Conservation (phyloP, 2,113 vertebrate species). For the Percopsis transmontana region DNA sequence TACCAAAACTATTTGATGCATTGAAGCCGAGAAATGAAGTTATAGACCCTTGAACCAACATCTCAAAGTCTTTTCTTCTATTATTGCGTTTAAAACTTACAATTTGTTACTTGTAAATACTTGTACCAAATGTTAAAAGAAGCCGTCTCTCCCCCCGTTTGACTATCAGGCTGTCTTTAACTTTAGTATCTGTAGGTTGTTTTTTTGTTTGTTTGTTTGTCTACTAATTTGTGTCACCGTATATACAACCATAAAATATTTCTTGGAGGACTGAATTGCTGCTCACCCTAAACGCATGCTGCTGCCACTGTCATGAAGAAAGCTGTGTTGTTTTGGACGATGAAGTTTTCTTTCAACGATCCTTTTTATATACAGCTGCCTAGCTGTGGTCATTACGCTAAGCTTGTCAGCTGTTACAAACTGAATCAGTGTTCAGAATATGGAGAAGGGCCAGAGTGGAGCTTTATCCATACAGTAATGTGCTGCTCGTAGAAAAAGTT, state of each 20-base stretch:
- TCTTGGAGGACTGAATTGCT: constrained; percentile 37
- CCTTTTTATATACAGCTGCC: constrained; percentile 3
- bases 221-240: constrained; percentile 20
- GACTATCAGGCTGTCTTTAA: constrained; percentile 14
- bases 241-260: constrained; percentile 5
- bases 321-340: constrained; percentile 33
- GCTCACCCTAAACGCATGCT: constrained; percentile 43
- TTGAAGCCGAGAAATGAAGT: constrained; percentile 15
- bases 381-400: constrained; percentile 33
- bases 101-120: constrained; percentile 42
- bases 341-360: not conserved
- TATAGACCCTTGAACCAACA: no score
- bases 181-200: constrained; percentile 8
- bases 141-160: constrained; percentile 20
- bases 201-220: constrained; percentile 19
- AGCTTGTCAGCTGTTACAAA: constrained; percentile 33
- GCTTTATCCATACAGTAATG: constrained; percentile 40
- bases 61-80: not conserved
- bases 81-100: constrained; percentile 9
- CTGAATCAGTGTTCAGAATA: constrained; percentile 44
- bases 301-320: constrained; percentile 41
- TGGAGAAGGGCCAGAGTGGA: constrained; percentile 22
- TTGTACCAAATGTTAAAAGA: constrained; percentile 12
- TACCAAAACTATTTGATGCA: constrained; percentile 36
- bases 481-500: constrained; percentile 64